phyloP scores from a whole-genome alignment of 1,140 invertebrate genomes.

The Magallana ariakensis region DNA sequence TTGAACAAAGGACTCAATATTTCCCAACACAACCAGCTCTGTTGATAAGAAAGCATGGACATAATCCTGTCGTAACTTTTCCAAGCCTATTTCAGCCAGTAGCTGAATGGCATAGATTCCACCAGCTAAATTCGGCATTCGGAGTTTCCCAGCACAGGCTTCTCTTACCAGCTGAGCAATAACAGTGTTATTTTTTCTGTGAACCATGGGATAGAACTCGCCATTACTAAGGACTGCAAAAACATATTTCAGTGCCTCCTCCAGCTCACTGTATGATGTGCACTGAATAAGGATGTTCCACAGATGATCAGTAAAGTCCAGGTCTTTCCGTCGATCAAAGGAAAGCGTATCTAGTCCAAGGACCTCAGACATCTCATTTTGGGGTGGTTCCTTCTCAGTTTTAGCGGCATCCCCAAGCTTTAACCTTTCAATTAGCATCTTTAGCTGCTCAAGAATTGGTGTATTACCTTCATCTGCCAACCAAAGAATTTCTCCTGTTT shows the following conservation, averaged over 20 bases:
- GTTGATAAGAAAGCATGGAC: conserved; percentile 64
- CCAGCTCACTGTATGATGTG: conserved; percentile 64
- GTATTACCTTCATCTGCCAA: conserved; percentile 50
- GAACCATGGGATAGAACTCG: conserved; percentile 69
- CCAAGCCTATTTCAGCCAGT: conserved; percentile 71
- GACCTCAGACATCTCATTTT: conserved; percentile 38
- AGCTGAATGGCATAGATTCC: conserved; percentile 62
- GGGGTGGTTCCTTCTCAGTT: conserved; percentile 8
- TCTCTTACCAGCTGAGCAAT: conserved; percentile 70
- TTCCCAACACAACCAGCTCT: conserved; percentile 58
- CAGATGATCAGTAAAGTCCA: conserved; percentile 71
- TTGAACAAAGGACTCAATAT: conserved; percentile 58
- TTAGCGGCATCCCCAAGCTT: conserved; percentile 55
- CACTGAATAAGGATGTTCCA: conserved; percentile 71
- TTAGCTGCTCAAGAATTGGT: conserved; percentile 56
- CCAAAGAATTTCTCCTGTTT: conserved; percentile 65
- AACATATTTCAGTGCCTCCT: conserved; percentile 63
- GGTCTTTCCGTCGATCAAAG: conserved; percentile 63
- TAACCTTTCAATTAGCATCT: conserved; percentile 59
- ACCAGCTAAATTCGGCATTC: conserved; percentile 63
- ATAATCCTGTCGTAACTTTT: conserved; percentile 71
- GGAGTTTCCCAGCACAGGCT: conserved; percentile 64
- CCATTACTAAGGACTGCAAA: conserved; percentile 65
- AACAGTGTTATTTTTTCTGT: conserved; percentile 68
- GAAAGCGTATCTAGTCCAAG: conserved; percentile 44